Percentiles rank a stretch among this genome's conserved stretches.
These are phyloP conservation scores for Limosa lapponica DNA, from an alignment of 2,797 vertebrate species.

Conservation along the genomic window DNA sequence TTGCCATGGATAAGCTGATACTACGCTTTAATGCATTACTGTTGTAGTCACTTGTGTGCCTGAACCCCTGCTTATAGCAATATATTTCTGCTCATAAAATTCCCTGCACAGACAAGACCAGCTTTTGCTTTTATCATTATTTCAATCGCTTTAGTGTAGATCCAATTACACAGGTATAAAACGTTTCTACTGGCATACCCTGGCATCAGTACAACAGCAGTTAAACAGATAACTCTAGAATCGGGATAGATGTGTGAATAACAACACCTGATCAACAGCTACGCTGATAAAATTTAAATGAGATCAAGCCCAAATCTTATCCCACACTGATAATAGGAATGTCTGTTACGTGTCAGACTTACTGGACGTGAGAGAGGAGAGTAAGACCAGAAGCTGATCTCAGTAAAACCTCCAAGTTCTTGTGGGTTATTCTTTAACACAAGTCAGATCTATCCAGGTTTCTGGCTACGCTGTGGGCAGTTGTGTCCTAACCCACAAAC, in stretches of 20 bases:
- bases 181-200: constrained; percentile 44
- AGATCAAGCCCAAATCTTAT: constrained; percentile 52
- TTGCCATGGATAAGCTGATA: background rate
- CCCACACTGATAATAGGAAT: constrained; percentile 18
- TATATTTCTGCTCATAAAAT: constrained; percentile 28
- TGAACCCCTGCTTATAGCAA: background rate
- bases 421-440: background rate
- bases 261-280: constrained; percentile 60
- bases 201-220: constrained; percentile 51
- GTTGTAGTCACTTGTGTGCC: background rate
- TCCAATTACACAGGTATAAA: constrained; percentile 66
- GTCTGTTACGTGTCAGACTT: constrained; percentile 40
- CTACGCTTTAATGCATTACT: background rate
- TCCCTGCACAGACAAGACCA: background rate
- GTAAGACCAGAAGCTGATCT: background rate
- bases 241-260: constrained; percentile 50
- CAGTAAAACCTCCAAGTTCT: background rate
- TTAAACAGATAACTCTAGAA: constrained; percentile 56
- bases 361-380: background rate
- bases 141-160: constrained; percentile 30
- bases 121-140: constrained; percentile 61
- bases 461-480: background rate
- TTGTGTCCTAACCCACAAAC: background rate
- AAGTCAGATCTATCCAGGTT: background rate
- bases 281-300: constrained; percentile 65